A percentile compares a stretch with the other conserved stretches of the same genome.
Conservation (phyloP, 1,140 invertebrate species). For the Uloborus diversus region DNA sequence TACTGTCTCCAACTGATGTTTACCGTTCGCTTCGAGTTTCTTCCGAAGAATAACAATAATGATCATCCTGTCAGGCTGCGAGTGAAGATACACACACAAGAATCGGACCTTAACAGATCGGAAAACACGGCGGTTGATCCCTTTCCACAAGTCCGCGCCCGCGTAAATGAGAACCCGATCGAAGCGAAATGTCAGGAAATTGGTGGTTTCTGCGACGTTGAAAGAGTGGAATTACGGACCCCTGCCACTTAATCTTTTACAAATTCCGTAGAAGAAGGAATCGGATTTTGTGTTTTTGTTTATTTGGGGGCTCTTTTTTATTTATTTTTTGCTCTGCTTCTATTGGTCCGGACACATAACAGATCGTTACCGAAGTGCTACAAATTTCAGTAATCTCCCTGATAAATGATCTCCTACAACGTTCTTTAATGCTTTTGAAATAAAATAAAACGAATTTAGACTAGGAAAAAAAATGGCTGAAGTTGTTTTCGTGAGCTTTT, state of each 20-base stretch:
- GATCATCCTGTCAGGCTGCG: slow-evolving; percentile 10
- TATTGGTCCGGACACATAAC: neutral
- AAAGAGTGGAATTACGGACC: slow-evolving; percentile 32
- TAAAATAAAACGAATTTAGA: slow-evolving; percentile 15
- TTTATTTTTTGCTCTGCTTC: slow-evolving; percentile 23
- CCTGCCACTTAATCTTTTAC: slow-evolving; percentile 40
- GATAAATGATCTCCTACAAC: slow-evolving; percentile 33
- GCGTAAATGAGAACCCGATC: slow-evolving; percentile 33
- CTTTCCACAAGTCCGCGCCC: slow-evolving; percentile 10
- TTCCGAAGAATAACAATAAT: slow-evolving; percentile 12
- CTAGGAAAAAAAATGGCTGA: neutral
- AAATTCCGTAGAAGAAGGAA: slow-evolving; percentile 1
- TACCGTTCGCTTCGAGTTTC: neutral
- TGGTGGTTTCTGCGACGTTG: slow-evolving; percentile 35
- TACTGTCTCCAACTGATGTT: neutral
- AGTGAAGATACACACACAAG: slow-evolving; percentile 3
- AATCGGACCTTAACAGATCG: neutral
- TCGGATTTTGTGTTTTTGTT: too few species aligned
- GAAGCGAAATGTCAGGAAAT: slow-evolving; percentile 37
- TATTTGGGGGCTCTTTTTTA: too few species aligned
- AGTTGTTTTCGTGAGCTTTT: too few species aligned
- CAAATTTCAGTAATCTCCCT: slow-evolving; percentile 48
- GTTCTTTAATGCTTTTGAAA: slow-evolving; percentile 19
- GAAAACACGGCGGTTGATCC: neutral
- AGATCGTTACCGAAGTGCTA: slow-evolving; percentile 33